Evolutionary conservation across 2,888 invertebrate genomes (phyloP), one percentile per base, ranked within the genome.

Genomic region (Romanomermis culicivorax): DNA sequence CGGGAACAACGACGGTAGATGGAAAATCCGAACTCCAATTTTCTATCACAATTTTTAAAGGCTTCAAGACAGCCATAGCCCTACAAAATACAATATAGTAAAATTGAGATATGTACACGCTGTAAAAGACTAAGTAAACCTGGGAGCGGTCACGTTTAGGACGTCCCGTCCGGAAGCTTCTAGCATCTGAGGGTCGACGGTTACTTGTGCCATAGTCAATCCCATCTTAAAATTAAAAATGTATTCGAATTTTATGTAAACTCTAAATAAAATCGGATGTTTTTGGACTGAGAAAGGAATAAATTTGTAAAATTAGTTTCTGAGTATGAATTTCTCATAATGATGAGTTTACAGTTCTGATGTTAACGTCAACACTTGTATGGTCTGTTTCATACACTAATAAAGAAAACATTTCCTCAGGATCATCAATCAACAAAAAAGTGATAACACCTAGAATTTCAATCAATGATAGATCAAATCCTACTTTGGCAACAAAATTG

Each of bases 101-200:
- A n/a, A n/a, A n/a, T 36, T 14, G 7, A 17, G 7, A 11, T 14
- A 36, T 14, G 36, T 36, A 36, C 36, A 17, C 11, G 7, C 7
- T 17, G 36, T 17, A 36, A 23, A 4, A 42, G 50, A 20, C 53
- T n/a, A 52, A 29, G 1, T 4, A 29, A 29, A 78, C 81, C 83
- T 79, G 0, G 85, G 81, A 0, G 95, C 91, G 1, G 79, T 79
- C 27, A 77, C 68, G 71, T 97, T 95, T 54, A 97, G 78, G 54
- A 80, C 79, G 72, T 95, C 91, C 53, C 97, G 75, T 27, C 85
- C 86, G 62, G 80, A 80, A 0, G 95, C 86, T 68, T 99, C 97
- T 42, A 99, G 72, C 79, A 84, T 80, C 54, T 79, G 74, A 1
- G 95, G 95, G 73, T 95, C 89, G 1, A 95, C 83, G 23, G 80